These are phyloP conservation scores for Luperina nickerlii DNA, from an alignment of 2,888 invertebrate genomes.

Conservation along the genomic window DNA sequence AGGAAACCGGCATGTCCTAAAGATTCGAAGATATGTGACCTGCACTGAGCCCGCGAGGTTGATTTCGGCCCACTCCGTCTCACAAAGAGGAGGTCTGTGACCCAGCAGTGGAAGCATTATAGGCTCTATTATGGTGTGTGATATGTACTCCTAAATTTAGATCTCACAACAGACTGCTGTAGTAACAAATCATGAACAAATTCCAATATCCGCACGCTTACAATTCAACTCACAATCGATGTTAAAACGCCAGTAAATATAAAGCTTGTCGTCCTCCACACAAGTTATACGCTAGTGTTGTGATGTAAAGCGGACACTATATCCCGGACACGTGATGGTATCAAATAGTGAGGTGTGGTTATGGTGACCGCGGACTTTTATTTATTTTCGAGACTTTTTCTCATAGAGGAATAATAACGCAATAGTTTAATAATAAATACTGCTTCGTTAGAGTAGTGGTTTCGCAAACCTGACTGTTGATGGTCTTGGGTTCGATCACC, in stretches of 20 bases:
- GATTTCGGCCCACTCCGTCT: too few relatives aligned
- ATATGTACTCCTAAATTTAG: too few relatives aligned
- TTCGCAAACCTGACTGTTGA: too few relatives aligned
- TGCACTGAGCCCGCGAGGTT: too few relatives aligned
- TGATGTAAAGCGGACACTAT: constrained; percentile 57
- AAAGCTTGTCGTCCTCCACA: constrained; percentile 28
- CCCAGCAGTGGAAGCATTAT: too few relatives aligned
- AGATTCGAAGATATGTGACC: too few relatives aligned
- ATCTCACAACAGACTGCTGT: neutral
- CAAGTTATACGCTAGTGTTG: constrained; percentile 36
- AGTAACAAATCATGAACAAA: neutral
- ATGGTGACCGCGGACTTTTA: constrained; percentile 15
- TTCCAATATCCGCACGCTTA: neutral
- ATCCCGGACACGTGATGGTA: constrained; percentile 66
- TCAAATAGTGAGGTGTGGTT: constrained; percentile 47
- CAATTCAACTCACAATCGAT: constrained; percentile 6
- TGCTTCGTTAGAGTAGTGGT: neutral
- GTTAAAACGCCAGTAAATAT: constrained; percentile 21
- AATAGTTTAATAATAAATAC: neutral
- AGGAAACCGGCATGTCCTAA: too few relatives aligned
- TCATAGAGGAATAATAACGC: neutral
- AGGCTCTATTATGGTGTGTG: too few relatives aligned
- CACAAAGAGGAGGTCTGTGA: too few relatives aligned
- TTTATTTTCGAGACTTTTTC: neutral
- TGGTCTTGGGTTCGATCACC: neutral